These are phyloP conservation scores for Xiphophorus hellerii DNA, from an alignment of 2,113 vertebrate species.

Conservation along the genomic window DNA sequence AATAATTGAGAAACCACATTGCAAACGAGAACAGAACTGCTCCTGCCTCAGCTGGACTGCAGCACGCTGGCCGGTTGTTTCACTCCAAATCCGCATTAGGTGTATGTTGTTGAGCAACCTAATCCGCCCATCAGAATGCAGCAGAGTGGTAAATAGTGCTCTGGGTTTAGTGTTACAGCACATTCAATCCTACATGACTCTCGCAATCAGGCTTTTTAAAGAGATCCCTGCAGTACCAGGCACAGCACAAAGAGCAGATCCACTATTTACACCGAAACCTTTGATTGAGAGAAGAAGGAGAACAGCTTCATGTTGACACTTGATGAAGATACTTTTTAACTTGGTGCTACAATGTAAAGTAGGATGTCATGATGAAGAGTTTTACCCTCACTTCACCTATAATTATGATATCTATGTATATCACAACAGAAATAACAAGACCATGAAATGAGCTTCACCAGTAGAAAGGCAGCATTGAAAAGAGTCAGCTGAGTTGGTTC, in stretches of 20 bases:
- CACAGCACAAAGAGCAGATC: too few species aligned
- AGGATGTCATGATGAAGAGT: too few species aligned
- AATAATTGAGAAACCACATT: constrained; percentile 35
- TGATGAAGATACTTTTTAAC: too few species aligned
- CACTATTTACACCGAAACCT: not conserved
- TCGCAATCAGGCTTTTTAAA: not conserved
- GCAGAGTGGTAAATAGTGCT: constrained; percentile 23
- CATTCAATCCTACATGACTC: not conserved
- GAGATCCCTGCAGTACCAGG: not conserved
- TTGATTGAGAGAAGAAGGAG: not conserved
- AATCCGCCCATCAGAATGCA: constrained; percentile 49
- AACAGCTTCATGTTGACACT: too few species aligned
- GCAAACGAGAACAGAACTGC: constrained; percentile 21
- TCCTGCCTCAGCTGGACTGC: constrained; percentile 3
- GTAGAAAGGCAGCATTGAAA: too few species aligned
- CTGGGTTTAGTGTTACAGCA: constrained; percentile 18
- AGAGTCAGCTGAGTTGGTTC: too few species aligned
- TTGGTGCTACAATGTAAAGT: too few species aligned
- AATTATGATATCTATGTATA: too few species aligned
- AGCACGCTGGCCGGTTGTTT: not conserved
- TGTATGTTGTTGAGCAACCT: constrained; percentile 51
- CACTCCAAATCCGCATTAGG: constrained; percentile 42
- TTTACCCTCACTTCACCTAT: too few species aligned
- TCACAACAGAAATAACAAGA: too few species aligned
- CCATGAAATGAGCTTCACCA: too few species aligned